Conservation (phyloP, 1,140 invertebrate species). For the Diabrotica undecimpunctata region DNA sequence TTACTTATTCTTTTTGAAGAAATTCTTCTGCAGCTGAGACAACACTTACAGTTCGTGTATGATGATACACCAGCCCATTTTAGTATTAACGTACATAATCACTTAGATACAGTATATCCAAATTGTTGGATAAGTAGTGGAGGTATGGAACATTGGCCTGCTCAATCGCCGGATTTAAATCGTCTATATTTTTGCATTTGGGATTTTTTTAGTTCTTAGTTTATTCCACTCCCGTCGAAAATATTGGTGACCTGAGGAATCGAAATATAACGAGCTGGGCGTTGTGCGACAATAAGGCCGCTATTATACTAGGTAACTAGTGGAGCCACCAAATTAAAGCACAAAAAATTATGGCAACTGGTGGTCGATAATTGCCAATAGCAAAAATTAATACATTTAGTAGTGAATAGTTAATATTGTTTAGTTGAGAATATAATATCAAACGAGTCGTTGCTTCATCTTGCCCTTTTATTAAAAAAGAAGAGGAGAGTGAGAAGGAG, state of each 20-base stretch:
- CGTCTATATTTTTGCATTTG: constrained; percentile 26
- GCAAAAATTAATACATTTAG: no score
- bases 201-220: constrained; percentile 35
- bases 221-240: constrained; percentile 17
- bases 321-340: no score
- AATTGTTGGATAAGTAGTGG: neutral
- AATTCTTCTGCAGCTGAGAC: constrained; percentile 30
- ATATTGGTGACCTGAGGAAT: neutral
- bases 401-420: no score
- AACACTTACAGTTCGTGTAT: constrained; percentile 23
- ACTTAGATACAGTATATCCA: neutral
- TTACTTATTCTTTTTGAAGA: constrained; percentile 33
- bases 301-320: no score
- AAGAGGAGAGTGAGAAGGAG: no score
- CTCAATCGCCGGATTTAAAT: constrained; percentile 38
- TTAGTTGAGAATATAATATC: no score
- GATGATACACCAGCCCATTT: constrained; percentile 35
- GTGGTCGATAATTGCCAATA: no score
- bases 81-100: constrained; percentile 33
- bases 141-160: constrained; percentile 37
- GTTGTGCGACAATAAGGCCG: no score
- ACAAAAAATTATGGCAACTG: no score
- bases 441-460: no score
- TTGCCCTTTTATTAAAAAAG: no score
- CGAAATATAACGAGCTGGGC: no score